Percentiles rank a stretch among this genome's conserved stretches.
Evolutionary conservation across 1,140 invertebrate genomes (phyloP).

Genomic region (Himalopsyche phryganea): DNA sequence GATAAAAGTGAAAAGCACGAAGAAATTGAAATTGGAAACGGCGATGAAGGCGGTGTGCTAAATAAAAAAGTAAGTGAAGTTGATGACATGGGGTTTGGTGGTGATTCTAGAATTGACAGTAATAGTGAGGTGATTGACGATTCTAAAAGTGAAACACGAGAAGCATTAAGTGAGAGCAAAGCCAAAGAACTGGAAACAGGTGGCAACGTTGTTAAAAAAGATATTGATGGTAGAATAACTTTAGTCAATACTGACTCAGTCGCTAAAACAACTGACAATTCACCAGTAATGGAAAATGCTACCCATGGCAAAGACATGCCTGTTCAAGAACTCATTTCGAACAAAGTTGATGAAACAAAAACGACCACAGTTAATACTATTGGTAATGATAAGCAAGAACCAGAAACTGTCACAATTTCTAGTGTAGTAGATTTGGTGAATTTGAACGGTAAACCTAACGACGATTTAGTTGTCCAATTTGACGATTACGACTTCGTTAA

Average conservation of each 20-base stretch:
- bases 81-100: not conserved
- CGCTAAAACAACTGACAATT: too few species aligned
- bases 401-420: too few species aligned
- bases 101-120: not conserved
- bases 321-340: too few species aligned
- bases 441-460: not conserved
- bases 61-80: slow-evolving; percentile 1
- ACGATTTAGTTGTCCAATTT: not conserved
- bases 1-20: slow-evolving; percentile 16
- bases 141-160: not conserved
- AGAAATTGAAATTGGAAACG: slow-evolving; percentile 6
- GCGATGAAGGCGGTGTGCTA: not conserved
- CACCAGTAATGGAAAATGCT: too few species aligned
- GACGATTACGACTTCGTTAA: too few species aligned
- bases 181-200: not conserved
- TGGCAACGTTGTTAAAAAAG: not conserved
- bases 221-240: not conserved
- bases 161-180: not conserved
- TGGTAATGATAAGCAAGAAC: too few species aligned
- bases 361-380: too few species aligned
- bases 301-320: too few species aligned
- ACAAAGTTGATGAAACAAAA: too few species aligned
- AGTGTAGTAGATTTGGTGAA: too few species aligned
- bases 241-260: too few species aligned
- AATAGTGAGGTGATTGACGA: not conserved